phyloP scores from a whole-genome alignment of 2,113 vertebrate species.

The Oryzias javanicus region DNA sequence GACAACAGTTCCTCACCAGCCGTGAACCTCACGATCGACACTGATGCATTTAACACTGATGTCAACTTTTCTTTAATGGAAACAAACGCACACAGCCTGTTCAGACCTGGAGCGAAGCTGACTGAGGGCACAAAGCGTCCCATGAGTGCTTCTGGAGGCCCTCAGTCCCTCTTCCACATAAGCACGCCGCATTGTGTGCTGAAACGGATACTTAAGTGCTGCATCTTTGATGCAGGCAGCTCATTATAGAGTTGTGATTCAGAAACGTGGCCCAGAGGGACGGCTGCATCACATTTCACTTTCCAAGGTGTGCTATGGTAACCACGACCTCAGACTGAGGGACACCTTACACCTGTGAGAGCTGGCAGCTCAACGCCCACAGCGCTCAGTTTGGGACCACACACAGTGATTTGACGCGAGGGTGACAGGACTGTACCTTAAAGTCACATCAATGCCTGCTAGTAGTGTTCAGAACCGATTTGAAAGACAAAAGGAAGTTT shows the following conservation, averaged over 20 bases:
- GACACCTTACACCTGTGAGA: conserved; percentile 49
- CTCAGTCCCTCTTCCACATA: conserved; percentile 14
- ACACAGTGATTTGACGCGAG: too few species aligned
- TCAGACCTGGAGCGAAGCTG: too few species aligned
- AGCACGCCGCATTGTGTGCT: conserved; percentile 49
- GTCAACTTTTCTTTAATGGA: too few species aligned
- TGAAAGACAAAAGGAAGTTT: too few species aligned
- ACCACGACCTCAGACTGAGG: conserved; percentile 74
- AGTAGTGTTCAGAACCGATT: too few species aligned
- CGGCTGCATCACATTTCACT: conserved; percentile 76
- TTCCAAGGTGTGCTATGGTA: conserved; percentile 80
- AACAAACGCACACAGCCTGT: too few species aligned
- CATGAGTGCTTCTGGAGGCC: background rate
- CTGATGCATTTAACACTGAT: too few species aligned
- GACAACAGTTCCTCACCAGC: too few species aligned
- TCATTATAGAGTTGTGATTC: conserved; percentile 79
- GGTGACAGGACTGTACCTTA: too few species aligned
- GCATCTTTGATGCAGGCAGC: conserved; percentile 76
- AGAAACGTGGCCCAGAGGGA: conserved; percentile 65
- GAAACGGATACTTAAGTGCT: conserved; percentile 72
- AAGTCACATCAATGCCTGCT: too few species aligned
- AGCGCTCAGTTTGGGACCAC: background rate
- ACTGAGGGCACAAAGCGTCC: background rate
- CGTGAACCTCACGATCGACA: too few species aligned
- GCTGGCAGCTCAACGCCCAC: conserved; percentile 11